Percentiles rank a stretch among this genome's conserved stretches.
Evolutionary conservation across 2,888 invertebrate genomes (phyloP).

Genomic region (Lordiphosa fenestrarum): DNA sequence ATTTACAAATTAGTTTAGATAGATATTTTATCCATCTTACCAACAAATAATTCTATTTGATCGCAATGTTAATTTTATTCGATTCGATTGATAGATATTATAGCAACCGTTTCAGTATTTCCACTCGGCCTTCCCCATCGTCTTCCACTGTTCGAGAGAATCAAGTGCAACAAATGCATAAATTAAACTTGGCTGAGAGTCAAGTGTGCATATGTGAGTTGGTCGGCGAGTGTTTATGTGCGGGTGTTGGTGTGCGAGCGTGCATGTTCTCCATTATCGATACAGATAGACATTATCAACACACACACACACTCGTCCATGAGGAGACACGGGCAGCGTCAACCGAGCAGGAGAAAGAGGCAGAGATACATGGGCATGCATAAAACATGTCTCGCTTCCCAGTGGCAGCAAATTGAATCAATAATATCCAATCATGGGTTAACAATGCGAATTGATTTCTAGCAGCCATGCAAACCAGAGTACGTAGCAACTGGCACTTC

Average conservation of each 20-base stretch:
- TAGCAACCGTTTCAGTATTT: neutral
- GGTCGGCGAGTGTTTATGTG: conserved; percentile 13
- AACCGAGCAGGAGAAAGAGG: conserved; percentile 4
- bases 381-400: conserved; percentile 66
- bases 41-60: too few species aligned
- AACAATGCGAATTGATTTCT: conserved; percentile 77
- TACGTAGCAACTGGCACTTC: neutral
- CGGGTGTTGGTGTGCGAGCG: conserved; percentile 34
- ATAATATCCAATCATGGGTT: conserved; percentile 78
- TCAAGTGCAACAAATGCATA: conserved; percentile 61
- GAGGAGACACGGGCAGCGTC: neutral
- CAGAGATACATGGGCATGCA: conserved; percentile 48
- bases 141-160: conserved; percentile 37
- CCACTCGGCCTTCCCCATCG: neutral
- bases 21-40: too few species aligned
- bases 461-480: conserved; percentile 51
- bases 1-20: too few species aligned
- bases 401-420: conserved; percentile 75
- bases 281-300: conserved; percentile 60
- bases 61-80: too few species aligned
- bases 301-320: conserved; percentile 21
- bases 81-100: neutral
- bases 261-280: conserved; percentile 65
- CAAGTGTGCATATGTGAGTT: conserved; percentile 14
- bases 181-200: conserved; percentile 52